Evolutionary conservation across 2,797 vertebrate genomes (phyloP).

Genomic region (Sebastes goodei): DNA sequence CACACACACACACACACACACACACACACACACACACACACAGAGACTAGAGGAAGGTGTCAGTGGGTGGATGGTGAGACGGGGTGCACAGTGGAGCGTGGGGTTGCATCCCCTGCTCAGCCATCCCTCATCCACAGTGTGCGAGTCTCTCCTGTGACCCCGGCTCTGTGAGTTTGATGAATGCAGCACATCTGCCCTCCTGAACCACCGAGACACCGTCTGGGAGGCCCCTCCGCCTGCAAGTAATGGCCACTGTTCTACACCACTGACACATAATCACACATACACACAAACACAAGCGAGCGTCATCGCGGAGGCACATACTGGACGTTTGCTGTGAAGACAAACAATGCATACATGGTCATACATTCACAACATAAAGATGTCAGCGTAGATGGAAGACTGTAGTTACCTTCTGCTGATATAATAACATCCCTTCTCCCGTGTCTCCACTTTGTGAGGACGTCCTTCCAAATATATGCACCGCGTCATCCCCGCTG

Average conservation of each 20-base stretch:
- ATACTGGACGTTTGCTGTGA: constrained; percentile 11
- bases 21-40: neutral
- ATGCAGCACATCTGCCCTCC: constrained; percentile 92
- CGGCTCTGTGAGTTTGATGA: constrained; percentile 88
- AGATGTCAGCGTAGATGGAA: constrained; percentile 54
- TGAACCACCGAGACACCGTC: constrained; percentile 85
- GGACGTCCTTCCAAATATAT: constrained; percentile 58
- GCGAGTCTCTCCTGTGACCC: constrained; percentile 88
- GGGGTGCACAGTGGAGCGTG: constrained; percentile 76
- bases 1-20: neutral
- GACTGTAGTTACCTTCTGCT: constrained; percentile 48
- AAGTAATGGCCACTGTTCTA: constrained; percentile 89
- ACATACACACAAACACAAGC: constrained; percentile 37
- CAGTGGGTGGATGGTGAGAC: constrained; percentile 54
- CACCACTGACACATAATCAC: constrained; percentile 80
- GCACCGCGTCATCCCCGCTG: constrained; percentile 19
- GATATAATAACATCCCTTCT: constrained; percentile 33
- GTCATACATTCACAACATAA: constrained; percentile 27
- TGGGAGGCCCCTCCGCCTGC: constrained; percentile 84
- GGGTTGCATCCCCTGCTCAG: constrained; percentile 79
- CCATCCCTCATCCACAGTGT: constrained; percentile 89
- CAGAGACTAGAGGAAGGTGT: constrained; percentile 11
- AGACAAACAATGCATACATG: constrained; percentile 8
- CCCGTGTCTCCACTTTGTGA: constrained; percentile 18
- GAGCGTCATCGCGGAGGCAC: neutral